Base-by-base conservation (phyloP, 2,797 vertebrate species). In the Uromys caudimaculatus region DNA sequence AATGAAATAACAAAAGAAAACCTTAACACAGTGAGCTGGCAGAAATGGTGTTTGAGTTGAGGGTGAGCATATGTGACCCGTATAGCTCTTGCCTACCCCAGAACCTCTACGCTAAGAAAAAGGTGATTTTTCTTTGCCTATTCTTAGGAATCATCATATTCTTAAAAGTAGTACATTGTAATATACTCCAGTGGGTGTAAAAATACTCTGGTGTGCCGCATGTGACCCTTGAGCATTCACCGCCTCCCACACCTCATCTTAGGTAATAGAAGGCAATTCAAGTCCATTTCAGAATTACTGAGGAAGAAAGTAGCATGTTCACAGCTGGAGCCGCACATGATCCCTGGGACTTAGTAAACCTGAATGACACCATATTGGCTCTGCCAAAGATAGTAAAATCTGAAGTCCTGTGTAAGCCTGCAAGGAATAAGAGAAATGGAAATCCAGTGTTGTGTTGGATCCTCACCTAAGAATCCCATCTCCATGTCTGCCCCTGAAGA, bases 341-440 rank as follows among this genome's bases (percentile, higher is more conserved):
- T 83, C 73, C 64, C 75, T 94, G 76, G 60, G 1, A 91, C 76
- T 95, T 87, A 27, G 54, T 92, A 94, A 69, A 38, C 95, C 64
- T 93, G 78, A 94, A 56, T 96, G 93, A 94, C 75, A 93, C 77
- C 82, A 96, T 89, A 93, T 88, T 97, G 27, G 82, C 52, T 97
- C 89, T 91, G 47, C 92, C 95, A 62, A 78, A 91, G 89, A 98
- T 93, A 81, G 93, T 97, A 52, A 97, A 97, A 97, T 93, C 82
- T 13, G 21, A 97, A 89, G 77, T 96, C 10, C 81, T 96, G 0
- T 92, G 60, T 38, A n/a, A 21, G 69, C n/a, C 69, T 71, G n/a
- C n/a, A 81, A 58, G 75, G 47, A 52, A 60, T 89, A 75, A 67
- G 84, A 96, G 92, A 92, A 95, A 67, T 88, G 91, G 54, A 12